Conservation (phyloP, 2,888 invertebrate genomes). For the Mallateleia sp. region DNA sequence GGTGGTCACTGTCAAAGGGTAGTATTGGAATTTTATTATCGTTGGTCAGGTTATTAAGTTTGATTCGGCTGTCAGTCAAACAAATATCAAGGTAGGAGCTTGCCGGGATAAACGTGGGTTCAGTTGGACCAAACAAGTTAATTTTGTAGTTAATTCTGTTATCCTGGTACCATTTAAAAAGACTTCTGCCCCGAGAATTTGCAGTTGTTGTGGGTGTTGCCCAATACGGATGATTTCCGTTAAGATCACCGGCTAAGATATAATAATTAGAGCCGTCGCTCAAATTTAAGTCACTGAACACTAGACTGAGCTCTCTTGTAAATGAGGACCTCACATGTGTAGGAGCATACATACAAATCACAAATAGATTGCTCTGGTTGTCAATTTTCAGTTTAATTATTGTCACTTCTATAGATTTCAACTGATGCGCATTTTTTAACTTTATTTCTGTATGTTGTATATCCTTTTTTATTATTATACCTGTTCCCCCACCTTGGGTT, state of each 20-base stretch:
- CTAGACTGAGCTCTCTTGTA: slow-evolving; percentile 1
- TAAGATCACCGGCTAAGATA: slow-evolving; percentile 71
- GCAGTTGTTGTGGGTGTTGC: neutral
- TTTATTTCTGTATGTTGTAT: too few relatives aligned
- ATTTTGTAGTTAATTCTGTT: neutral
- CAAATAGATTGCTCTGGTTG: slow-evolving; percentile 19
- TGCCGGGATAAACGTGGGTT: slow-evolving; percentile 29
- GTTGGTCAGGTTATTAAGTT: neutral
- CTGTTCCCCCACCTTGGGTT: too few relatives aligned
- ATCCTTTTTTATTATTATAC: too few relatives aligned
- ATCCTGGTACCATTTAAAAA: slow-evolving; percentile 8
- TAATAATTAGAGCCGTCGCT: slow-evolving; percentile 33
- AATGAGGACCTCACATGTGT: slow-evolving; percentile 26
- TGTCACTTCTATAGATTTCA: too few relatives aligned
- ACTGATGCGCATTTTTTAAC: too few relatives aligned
- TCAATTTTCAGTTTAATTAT: slow-evolving; percentile 28
- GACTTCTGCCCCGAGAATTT: slow-evolving; percentile 40
- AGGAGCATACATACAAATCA: slow-evolving; percentile 61
- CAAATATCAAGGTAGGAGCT: slow-evolving; percentile 60
- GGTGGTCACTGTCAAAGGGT: slow-evolving; percentile 54
- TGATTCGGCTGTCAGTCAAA: slow-evolving; percentile 53
- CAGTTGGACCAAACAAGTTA: neutral
- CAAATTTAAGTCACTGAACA: slow-evolving; percentile 45
- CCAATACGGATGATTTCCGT: slow-evolving; percentile 58
- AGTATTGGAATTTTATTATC: slow-evolving; percentile 8